Percentiles rank a stretch among this genome's conserved stretches.
phyloP scores from a whole-genome alignment of 1,140 invertebrate genomes.

The Drosophila persimilis region DNA sequence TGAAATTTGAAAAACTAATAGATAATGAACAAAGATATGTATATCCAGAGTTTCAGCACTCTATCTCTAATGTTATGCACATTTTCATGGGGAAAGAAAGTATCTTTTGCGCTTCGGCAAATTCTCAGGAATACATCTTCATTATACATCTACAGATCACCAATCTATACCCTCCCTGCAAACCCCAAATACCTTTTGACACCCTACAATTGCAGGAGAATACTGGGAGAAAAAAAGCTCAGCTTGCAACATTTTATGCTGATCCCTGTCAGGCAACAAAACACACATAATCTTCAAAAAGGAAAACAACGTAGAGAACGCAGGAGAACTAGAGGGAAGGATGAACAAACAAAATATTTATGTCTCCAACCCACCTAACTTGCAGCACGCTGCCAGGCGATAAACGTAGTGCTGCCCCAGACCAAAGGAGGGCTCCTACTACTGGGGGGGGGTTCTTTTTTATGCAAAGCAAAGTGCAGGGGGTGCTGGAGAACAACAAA shows the following conservation, averaged over 20 bases:
- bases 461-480: conserved; percentile 65
- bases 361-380: conserved; percentile 52
- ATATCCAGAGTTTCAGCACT: too few relatives aligned
- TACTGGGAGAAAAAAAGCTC: conserved; percentile 64
- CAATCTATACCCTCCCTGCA: conserved; percentile 3
- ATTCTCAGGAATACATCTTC: too few relatives aligned
- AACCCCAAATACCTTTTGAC: conserved; percentile 22
- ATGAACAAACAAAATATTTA: conserved; percentile 79
- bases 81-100: too few relatives aligned
- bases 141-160: too few relatives aligned
- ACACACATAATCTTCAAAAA: conserved; percentile 83
- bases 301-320: conserved; percentile 72
- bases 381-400: conserved; percentile 55
- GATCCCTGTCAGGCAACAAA: conserved; percentile 83
- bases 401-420: conserved; percentile 50
- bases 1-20: too few relatives aligned
- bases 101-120: too few relatives aligned
- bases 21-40: too few relatives aligned
- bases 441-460: background rate
- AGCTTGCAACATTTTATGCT: conserved; percentile 83
- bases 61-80: too few relatives aligned
- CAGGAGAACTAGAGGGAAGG: conserved; percentile 16
- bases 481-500: conserved; percentile 56
- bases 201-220: conserved; percentile 38
- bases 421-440: background rate